Base-by-base conservation (phyloP, 2,888 invertebrate species). In the Coenonympha arcania region DNA sequence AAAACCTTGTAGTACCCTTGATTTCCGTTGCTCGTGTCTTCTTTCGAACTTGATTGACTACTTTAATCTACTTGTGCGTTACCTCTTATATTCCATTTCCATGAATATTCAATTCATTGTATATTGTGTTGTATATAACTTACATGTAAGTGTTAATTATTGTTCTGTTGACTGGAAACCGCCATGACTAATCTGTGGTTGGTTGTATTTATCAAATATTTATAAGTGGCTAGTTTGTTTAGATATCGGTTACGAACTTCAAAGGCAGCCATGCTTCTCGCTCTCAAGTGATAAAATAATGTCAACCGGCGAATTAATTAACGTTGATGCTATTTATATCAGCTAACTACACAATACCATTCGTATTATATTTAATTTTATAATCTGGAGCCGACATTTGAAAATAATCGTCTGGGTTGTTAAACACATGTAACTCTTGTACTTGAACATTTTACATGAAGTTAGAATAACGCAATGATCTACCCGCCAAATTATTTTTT, bases 1-100 rank as follows among this genome's bases (percentile, higher is more conserved):
- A 75, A n/a, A 75, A 75, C 70, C 74, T 71, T 69, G 71, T 69
- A 68, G 65, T 61, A 67, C 64, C 64, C 64, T 60, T 58, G 54
- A 75, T 77, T n/a, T 76, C 80, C 81, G 81, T 81, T 80, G 81
- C 65, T 71, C 68, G 68, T 68, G 62, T 73, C 66, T 71, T 73
- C 71, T 73, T 79, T 75, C 73, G 69, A 80, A 80, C 78, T 74
- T 63, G 78, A 70, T 67, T 71, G 71, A 68, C 76, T 66, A 61
- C 64, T 65, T 57, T 54, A 46, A 54, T 56, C 30, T 33, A 15
- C 30, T 40, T 48, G 19, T 44, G 24, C 4, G 18, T 18, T 31
- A 20, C 31, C 18, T 34, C 6, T 15, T 34, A 19, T 36, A 22
- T 57, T 56, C 54, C 52, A 56, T 51, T 53, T 56, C 45, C 42